phyloP scores from a whole-genome alignment of 1,140 invertebrate species.

The Sipha flava region DNA sequence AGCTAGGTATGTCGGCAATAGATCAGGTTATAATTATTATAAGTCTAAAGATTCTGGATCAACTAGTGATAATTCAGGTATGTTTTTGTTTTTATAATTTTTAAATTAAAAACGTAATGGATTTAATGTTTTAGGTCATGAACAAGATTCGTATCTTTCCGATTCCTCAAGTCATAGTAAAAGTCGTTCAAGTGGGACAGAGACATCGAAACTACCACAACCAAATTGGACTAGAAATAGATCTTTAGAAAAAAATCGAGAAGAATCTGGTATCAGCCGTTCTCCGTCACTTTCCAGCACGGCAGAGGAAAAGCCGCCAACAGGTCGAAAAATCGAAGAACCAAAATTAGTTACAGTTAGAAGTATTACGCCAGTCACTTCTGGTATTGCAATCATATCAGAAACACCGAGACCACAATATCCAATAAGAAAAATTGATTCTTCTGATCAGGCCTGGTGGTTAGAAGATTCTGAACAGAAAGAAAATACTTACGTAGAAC shows the following conservation, averaged over 20 bases:
- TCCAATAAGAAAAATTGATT: not conserved
- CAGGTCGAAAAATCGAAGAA: conserved; percentile 11
- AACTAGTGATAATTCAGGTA: conserved; percentile 18
- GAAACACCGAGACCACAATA: not conserved
- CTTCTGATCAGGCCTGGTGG: not conserved
- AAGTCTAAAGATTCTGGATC: not conserved
- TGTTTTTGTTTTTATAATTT: not conserved
- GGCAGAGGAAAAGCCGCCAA: conserved; percentile 11
- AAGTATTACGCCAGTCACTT: not conserved
- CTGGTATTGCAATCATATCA: not conserved
- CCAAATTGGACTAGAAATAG: conserved; percentile 12
- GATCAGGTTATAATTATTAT: not conserved
- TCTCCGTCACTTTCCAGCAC: conserved; percentile 7
- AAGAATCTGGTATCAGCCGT: not conserved
- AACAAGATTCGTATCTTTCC: conserved; percentile 5
- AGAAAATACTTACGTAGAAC: not conserved
- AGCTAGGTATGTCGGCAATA: not conserved
- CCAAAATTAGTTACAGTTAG: conserved; percentile 16
- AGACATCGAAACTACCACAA: conserved; percentile 7
- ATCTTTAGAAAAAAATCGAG: not conserved
- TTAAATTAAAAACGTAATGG: not conserved
- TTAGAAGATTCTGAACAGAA: not conserved
- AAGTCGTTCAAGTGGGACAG: not conserved
- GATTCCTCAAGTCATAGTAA: not conserved
- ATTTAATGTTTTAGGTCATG: not conserved